Evolutionary conservation across 2,113 vertebrate species (phyloP), one percentile per base, ranked within the genome.

Genomic region (Scytalopus superciliaris): DNA sequence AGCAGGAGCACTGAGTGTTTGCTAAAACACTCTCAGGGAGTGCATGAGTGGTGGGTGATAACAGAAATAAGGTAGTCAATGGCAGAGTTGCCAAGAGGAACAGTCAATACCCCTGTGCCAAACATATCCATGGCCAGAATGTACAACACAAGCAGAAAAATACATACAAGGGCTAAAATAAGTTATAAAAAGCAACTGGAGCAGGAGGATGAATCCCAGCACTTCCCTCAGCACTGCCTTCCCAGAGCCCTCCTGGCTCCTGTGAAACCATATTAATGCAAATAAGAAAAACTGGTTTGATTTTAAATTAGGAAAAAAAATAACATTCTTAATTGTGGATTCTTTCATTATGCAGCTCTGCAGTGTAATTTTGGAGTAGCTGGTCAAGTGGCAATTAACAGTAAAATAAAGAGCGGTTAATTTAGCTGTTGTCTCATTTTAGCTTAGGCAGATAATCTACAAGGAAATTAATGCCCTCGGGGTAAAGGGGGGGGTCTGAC

Each of bases 1-100:
- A 16, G 10, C 49, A 10, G 42, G 15, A 84, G 33, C 52, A 19
- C 3, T 0, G 0, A 3, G 49, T 0, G 21, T 3, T 30, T 35
- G 25, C 69, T 30, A 0, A 13, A 66, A 27, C 45, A 3, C 73
- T 6, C 21, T 2, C 10, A 37, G 39, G 37, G 22, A 7, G 28
- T 7, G 28, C 12, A 1, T 14, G 3, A 37, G 42, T 18, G 10
- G 6, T 10, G 5, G 27, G 45, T 5, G 45, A 66, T 0, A 28
- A 30, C 12, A 49, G 73, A 7, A 60, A 30, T 4, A 33, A 28
- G 59, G 24, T 79, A 7, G 8, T 1, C 19, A 55, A 11, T 1
- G 2, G 31, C 47, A 28, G 2, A 5, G 8, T 0, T 35, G 23
- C 35, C 73, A 56, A 9, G 0, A 19, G 23, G 47, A 82, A 12